phyloP scores from a whole-genome alignment of 2,113 vertebrate genomes.

The Alethe castanea region DNA sequence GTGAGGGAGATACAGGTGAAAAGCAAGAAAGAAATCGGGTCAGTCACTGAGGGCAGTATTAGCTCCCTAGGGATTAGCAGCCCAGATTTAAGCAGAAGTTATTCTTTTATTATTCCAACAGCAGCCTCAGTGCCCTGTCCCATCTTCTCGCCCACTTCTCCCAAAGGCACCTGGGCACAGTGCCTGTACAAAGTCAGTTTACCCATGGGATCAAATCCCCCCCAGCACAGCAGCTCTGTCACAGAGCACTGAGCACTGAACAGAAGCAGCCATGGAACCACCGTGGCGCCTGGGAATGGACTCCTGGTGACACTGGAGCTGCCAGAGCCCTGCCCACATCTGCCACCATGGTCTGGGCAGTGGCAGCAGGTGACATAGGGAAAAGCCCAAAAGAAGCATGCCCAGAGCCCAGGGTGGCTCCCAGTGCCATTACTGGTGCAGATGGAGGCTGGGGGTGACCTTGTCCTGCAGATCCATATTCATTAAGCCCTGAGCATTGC shows the following conservation, averaged over 20 bases:
- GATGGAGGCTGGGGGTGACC: neutral
- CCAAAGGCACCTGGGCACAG: neutral
- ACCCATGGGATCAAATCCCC: fast-evolving
- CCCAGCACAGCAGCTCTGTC: neutral
- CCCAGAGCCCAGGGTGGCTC: neutral
- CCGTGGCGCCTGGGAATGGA: fast-evolving
- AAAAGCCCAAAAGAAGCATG: neutral
- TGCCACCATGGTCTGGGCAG: neutral
- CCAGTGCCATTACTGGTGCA: neutral
- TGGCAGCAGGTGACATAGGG: neutral
- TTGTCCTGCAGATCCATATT: neutral
- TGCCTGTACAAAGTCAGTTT: neutral
- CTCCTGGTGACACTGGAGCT: neutral
- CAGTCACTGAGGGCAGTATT: neutral
- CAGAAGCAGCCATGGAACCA: neutral
- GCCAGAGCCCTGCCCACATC: neutral
- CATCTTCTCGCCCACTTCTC: neutral
- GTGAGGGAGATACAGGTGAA: neutral
- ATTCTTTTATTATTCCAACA: neutral
- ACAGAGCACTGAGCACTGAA: neutral
- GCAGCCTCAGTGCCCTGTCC: neutral
- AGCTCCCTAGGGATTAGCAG: neutral
- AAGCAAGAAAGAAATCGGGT: neutral
- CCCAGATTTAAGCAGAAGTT: neutral
- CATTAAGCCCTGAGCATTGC: neutral